Evolutionary conservation across 2,888 invertebrate species (phyloP).

Genomic region (Lasioglossum zephyrum): DNA sequence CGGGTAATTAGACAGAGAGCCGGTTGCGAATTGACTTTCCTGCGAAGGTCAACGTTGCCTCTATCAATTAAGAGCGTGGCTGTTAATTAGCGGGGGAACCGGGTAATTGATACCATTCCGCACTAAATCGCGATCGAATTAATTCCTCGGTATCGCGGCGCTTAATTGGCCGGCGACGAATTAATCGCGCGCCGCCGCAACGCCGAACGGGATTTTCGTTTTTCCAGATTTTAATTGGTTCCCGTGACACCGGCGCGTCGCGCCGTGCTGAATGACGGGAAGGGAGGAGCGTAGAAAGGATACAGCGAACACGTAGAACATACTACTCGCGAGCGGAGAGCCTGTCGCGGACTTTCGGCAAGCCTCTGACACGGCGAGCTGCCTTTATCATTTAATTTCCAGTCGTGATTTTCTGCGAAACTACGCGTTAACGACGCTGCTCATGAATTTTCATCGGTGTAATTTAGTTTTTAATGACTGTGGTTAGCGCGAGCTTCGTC

Average conservation of each 20-base stretch:
- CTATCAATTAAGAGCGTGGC: slow-evolving; percentile 49
- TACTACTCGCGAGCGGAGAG: not conserved
- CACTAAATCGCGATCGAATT: slow-evolving; percentile 55
- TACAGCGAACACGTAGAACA: not conserved
- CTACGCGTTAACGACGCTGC: slow-evolving; percentile 34
- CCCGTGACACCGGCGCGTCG: slow-evolving; percentile 20
- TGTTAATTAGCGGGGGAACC: slow-evolving; percentile 49
- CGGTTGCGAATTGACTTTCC: slow-evolving; percentile 21
- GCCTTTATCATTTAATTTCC: slow-evolving; percentile 29
- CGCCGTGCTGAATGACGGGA: not conserved
- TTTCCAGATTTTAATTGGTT: slow-evolving; percentile 54
- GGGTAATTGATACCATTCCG: slow-evolving; percentile 53
- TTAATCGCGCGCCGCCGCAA: slow-evolving; percentile 42
- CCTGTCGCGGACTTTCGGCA: not conserved
- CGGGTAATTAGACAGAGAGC: slow-evolving; percentile 8
- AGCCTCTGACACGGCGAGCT: not conserved
- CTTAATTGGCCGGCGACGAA: slow-evolving; percentile 54
- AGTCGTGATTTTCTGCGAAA: not conserved
- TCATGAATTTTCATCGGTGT: slow-evolving; percentile 50
- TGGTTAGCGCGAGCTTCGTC: not conserved
- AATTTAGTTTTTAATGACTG: slow-evolving; percentile 4
- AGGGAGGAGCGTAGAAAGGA: not conserved
- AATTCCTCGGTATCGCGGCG: slow-evolving; percentile 32
- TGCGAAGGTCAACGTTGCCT: slow-evolving; percentile 43
- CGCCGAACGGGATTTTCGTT: slow-evolving; percentile 48